Percentiles rank a stretch among this genome's conserved stretches.
phyloP scores from a whole-genome alignment of 2,888 invertebrate species.

The Podabrus alpinus region DNA sequence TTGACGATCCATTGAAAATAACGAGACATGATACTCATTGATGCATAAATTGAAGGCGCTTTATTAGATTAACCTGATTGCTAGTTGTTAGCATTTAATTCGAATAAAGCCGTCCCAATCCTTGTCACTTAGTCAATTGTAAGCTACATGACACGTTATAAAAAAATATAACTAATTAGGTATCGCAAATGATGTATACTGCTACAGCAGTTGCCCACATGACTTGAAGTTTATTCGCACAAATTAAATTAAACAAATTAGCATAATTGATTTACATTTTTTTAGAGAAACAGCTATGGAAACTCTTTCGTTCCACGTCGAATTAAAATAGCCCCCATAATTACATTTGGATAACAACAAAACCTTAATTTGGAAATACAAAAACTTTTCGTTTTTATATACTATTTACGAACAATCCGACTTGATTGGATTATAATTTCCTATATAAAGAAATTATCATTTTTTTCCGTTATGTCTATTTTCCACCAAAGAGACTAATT shows the following conservation, averaged over 20 bases:
- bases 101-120: slow-evolving; percentile 18
- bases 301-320: not conserved
- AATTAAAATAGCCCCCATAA: not conserved
- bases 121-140: slow-evolving; percentile 16
- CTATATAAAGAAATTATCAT: not conserved
- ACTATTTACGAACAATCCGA: not conserved
- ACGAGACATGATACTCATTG: slow-evolving; percentile 27
- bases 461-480: not conserved
- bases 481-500: too few relatives aligned
- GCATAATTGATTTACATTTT: not conserved
- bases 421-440: not conserved
- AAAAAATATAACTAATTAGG: not conserved
- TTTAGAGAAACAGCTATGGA: not conserved
- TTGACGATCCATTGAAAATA: slow-evolving; percentile 10
- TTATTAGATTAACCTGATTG: slow-evolving; percentile 38
- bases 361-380: not conserved
- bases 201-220: not conserved
- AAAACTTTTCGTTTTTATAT: not conserved
- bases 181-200: not conserved
- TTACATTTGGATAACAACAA: not conserved
- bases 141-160: slow-evolving; percentile 6
- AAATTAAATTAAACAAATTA: not conserved
- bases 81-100: slow-evolving; percentile 31
- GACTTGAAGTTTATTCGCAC: not conserved
- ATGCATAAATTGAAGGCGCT: slow-evolving; percentile 29